Percentiles rank a stretch among this genome's conserved stretches.
Conservation (phyloP, 2,113 vertebrate genomes). For the Passer domesticus region DNA sequence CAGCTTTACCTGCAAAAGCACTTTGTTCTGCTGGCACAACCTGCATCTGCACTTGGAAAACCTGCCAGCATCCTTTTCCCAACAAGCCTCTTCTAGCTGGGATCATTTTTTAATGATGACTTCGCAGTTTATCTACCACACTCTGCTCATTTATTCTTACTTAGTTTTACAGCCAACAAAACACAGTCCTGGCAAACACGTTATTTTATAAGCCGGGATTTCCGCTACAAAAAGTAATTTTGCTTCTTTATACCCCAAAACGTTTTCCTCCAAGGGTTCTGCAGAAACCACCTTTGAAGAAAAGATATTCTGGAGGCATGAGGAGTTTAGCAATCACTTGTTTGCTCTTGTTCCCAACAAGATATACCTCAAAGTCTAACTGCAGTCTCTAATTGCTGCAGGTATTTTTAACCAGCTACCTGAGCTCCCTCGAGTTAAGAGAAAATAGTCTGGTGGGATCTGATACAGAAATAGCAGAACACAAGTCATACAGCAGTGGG, state of each 20-base stretch:
- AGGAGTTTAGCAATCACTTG: neutral
- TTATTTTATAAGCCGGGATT: neutral
- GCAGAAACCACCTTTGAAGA: neutral
- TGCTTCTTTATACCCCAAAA: slow-evolving; percentile 4
- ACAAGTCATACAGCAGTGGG: neutral
- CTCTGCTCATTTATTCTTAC: neutral
- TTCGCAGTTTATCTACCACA: slow-evolving; percentile 41
- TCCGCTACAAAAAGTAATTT: neutral
- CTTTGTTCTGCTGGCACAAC: slow-evolving; percentile 41
- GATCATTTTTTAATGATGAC: slow-evolving; percentile 47
- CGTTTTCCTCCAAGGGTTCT: neutral
- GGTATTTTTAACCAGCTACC: neutral
- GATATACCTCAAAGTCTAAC: neutral
- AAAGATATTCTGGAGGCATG: neutral
- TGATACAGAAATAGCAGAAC: neutral
- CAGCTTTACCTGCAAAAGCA: slow-evolving; percentile 52
- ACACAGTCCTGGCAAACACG: neutral
- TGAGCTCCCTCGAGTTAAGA: neutral
- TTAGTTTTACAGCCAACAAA: slow-evolving; percentile 3
- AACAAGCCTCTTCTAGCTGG: slow-evolving; percentile 35
- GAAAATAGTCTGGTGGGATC: neutral
- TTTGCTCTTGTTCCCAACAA: neutral
- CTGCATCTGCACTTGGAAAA: slow-evolving; percentile 24
- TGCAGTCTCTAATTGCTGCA: neutral
- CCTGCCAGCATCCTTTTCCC: slow-evolving; percentile 40